Evolutionary conservation across 1,140 invertebrate genomes (phyloP).

Genomic region (Proales similis): DNA sequence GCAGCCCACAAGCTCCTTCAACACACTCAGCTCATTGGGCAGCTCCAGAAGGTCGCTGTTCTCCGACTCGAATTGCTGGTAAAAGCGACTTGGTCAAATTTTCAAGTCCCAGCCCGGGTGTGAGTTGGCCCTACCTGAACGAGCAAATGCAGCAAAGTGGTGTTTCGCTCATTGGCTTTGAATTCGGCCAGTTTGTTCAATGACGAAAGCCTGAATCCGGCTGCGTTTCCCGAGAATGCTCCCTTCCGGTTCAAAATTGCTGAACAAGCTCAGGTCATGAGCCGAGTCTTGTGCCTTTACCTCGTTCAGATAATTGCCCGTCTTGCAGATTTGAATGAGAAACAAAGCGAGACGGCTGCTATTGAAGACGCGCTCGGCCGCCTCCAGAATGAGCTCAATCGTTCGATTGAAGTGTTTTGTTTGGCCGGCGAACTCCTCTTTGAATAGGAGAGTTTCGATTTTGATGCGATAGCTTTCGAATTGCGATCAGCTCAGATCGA

Average conservation of each 20-base stretch:
- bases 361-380: not conserved
- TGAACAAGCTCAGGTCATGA: not conserved
- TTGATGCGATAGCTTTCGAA: conserved; percentile 12
- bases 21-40: conserved; percentile 8
- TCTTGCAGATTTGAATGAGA: conserved; percentile 15
- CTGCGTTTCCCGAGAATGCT: conserved; percentile 14
- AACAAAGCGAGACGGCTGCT: conserved; percentile 1
- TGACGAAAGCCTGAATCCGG: conserved; percentile 30
- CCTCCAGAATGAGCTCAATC: conserved; percentile 6
- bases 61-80: not conserved
- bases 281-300: not conserved
- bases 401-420: conserved; percentile 8
- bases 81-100: not conserved
- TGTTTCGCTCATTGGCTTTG: conserved; percentile 7
- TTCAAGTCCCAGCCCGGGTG: not conserved
- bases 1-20: not conserved
- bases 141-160: not conserved
- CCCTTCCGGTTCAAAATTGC: conserved; percentile 1
- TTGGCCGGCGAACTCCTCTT: conserved; percentile 28
- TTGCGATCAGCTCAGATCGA: not conserved
- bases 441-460: conserved; percentile 9
- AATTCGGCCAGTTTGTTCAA: conserved; percentile 26
- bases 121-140: not conserved
- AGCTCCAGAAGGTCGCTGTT: conserved; percentile 1
- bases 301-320: conserved; percentile 24